These are phyloP conservation scores for Caenorhabditis drosophilae DNA, from an alignment of 2,888 invertebrate genomes.

Conservation along the genomic window DNA sequence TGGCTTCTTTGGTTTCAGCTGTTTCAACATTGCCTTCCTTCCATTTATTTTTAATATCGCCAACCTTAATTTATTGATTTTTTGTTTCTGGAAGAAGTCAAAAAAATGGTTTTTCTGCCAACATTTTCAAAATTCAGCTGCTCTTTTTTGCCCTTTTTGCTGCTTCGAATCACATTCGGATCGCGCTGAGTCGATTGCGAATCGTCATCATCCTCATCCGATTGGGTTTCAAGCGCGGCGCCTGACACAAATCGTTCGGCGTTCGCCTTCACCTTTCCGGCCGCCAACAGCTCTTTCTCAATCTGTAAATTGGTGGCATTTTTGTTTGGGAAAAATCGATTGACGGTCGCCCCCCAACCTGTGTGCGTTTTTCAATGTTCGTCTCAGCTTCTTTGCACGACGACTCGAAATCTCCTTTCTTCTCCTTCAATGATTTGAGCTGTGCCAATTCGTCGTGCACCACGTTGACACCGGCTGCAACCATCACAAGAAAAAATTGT, in stretches of 20 bases:
- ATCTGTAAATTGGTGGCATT: slow-evolving; percentile 23
- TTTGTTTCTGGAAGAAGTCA: slow-evolving; percentile 1
- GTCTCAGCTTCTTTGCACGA: slow-evolving; percentile 55
- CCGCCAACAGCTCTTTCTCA: slow-evolving; percentile 54
- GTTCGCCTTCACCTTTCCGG: slow-evolving; percentile 60
- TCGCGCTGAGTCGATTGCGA: slow-evolving; percentile 48
- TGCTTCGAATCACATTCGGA: slow-evolving; percentile 53
- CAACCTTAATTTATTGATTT: slow-evolving; percentile 49
- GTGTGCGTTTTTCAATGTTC: slow-evolving; percentile 49
- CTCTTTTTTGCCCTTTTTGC: slow-evolving; percentile 47
- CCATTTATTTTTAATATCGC: slow-evolving; percentile 68
- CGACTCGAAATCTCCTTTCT: slow-evolving; percentile 62
- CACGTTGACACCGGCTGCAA: slow-evolving; percentile 57
- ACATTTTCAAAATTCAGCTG: slow-evolving; percentile 56
- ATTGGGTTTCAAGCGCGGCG: slow-evolving; percentile 47
- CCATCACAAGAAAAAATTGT: slow-evolving; percentile 22
- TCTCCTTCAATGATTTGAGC: slow-evolving; percentile 56
- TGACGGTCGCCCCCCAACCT: slow-evolving; percentile 22
- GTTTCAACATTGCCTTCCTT: slow-evolving; percentile 68
- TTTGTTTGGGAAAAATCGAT: neutral
- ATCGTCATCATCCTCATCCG: slow-evolving; percentile 55
- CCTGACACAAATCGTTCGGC: slow-evolving; percentile 59
- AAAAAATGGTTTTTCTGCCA: neutral
- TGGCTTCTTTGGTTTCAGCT: slow-evolving; percentile 59
- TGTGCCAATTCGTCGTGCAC: slow-evolving; percentile 65